These are phyloP conservation scores for Tetragnatha versicolor DNA, from an alignment of 1,140 invertebrate genomes.

Conservation along the genomic window DNA sequence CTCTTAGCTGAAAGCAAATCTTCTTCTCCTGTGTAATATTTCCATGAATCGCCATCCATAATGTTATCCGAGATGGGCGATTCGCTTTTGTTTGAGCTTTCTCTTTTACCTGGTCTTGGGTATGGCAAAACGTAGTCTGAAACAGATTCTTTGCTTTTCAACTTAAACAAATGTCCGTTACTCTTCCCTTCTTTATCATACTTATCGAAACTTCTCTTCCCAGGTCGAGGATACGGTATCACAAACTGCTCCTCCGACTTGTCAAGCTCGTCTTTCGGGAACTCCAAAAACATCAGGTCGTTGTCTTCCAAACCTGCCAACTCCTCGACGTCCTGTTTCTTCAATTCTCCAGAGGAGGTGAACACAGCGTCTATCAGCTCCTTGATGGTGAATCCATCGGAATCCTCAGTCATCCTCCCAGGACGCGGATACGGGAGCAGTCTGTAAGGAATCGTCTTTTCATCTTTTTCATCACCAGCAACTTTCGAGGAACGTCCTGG, in stretches of 20 bases:
- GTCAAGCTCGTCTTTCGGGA: neutral
- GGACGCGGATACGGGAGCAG: conserved; percentile 13
- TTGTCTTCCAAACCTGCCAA: no score
- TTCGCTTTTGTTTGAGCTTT: neutral
- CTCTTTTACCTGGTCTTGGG: conserved; percentile 1
- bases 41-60: no score
- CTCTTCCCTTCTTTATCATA: neutral
- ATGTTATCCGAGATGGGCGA: no score
- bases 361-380: neutral
- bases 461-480: neutral
- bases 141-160: neutral
- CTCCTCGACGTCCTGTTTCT: neutral
- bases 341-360: neutral
- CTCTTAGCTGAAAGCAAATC: neutral
- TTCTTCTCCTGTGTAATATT: no score
- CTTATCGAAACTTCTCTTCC: conserved; percentile 1
- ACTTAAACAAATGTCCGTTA: neutral
- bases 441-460: neutral
- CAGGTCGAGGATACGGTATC: conserved; percentile 39
- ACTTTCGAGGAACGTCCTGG: conserved; percentile 21
- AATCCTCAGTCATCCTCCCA: neutral
- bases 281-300: no score
- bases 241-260: neutral
- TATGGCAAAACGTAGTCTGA: neutral
- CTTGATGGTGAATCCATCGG: neutral